phyloP scores from a whole-genome alignment of 2,888 invertebrate species.

The Apamea sordens region DNA sequence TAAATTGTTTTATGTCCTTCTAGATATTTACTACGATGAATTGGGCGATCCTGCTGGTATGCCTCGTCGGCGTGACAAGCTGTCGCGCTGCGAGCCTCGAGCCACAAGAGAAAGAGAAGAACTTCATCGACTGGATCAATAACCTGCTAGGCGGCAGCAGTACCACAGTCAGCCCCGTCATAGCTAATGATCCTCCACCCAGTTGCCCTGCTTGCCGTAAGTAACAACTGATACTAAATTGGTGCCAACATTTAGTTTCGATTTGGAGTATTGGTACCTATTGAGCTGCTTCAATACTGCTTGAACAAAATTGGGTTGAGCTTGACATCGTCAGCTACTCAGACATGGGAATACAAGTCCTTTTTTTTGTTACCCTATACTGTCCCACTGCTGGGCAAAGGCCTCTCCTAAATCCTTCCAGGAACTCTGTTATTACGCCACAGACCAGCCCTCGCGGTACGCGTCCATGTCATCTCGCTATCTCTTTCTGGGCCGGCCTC shows the following conservation, averaged over 20 bases:
- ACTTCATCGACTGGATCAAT: slow-evolving; percentile 86
- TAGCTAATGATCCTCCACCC: slow-evolving; percentile 76
- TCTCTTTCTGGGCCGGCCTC: background rate
- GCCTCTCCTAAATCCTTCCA: too few species aligned
- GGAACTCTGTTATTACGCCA: background rate
- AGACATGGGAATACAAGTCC: background rate
- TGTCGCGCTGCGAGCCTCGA: slow-evolving; percentile 68
- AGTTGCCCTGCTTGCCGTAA: slow-evolving; percentile 90
- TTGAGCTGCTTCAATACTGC: background rate
- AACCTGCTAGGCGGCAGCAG: slow-evolving; percentile 77
- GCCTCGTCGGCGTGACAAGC: slow-evolving; percentile 69
- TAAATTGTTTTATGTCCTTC: slow-evolving; percentile 12
- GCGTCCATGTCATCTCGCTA: background rate
- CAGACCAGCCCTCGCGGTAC: background rate
- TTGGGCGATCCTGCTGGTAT: slow-evolving; percentile 72
- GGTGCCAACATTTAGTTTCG: background rate
- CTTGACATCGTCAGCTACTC: background rate
- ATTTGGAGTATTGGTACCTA: background rate
- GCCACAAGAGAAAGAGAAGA: slow-evolving; percentile 74
- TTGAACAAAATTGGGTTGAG: background rate
- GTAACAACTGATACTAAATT: slow-evolving; percentile 65
- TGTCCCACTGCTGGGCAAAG: background rate
- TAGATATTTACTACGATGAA: slow-evolving; percentile 72
- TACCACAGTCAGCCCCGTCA: slow-evolving; percentile 73
- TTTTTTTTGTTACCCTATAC: background rate